phyloP scores from a whole-genome alignment of 2,888 invertebrate genomes.

The Melanchra persicariae region DNA sequence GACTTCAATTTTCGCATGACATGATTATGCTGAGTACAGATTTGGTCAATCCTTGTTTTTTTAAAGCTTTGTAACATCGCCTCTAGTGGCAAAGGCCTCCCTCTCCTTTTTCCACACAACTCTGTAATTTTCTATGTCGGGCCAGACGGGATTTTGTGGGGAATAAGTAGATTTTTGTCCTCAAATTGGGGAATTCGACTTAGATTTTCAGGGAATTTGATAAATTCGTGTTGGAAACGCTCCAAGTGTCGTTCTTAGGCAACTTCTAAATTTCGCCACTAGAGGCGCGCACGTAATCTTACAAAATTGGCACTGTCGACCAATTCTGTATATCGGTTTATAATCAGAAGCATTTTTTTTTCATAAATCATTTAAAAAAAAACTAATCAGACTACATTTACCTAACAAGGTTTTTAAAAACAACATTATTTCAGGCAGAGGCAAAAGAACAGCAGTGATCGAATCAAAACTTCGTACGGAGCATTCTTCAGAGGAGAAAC shows the following conservation, averaged over 20 bases:
- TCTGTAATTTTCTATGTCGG: no score
- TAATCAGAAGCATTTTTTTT: background rate
- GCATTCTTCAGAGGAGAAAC: conserved; percentile 98
- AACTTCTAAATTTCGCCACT: no score
- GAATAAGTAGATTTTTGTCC: no score
- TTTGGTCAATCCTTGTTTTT: background rate
- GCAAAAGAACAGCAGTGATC: conserved; percentile 97
- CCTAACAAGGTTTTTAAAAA: conserved; percentile 18
- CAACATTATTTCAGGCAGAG: conserved; percentile 87
- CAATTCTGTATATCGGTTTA: background rate
- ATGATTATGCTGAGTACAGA: conserved; percentile 8
- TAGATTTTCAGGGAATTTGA: no score
- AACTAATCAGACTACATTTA: background rate
- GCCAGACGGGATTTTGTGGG: no score
- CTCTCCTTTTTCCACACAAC: no score
- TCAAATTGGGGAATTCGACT: no score
- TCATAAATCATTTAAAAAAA: background rate
- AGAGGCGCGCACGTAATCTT: no score
- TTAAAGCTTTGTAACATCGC: background rate
- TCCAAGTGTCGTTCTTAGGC: no score
- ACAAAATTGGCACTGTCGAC: background rate
- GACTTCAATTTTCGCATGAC: background rate
- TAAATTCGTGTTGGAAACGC: no score
- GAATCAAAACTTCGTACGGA: conserved; percentile 98
- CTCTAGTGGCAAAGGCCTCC: no score